Conservation (phyloP, 1,140 invertebrate species). For the Brevipalpus yothersi region DNA sequence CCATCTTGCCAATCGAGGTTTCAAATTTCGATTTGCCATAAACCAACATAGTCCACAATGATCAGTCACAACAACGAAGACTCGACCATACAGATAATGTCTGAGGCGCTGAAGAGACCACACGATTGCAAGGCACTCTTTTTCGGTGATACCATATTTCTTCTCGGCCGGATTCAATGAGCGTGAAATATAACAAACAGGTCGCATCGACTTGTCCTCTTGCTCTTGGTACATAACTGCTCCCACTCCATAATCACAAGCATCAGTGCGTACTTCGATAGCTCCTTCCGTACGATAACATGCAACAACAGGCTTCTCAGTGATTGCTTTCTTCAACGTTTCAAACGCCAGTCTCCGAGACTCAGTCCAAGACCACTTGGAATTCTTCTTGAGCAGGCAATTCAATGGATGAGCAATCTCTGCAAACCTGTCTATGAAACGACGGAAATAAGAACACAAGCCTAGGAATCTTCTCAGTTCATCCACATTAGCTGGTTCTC, state of each 20-base stretch:
- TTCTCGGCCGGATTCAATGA: conserved; percentile 20
- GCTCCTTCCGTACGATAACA: not conserved
- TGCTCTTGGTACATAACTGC: conserved; percentile 15
- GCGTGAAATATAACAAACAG: conserved; percentile 15
- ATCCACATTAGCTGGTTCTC: not conserved
- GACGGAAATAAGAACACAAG: not conserved
- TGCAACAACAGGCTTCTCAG: not conserved
- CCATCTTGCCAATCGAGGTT: conserved; percentile 23
- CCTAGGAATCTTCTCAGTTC: not conserved
- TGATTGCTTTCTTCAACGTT: conserved; percentile 1
- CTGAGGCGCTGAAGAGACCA: conserved; percentile 22
- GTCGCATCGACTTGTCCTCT: conserved; percentile 1
- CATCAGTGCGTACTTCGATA: conserved; percentile 12
- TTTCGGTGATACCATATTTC: conserved; percentile 23
- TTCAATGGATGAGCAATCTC: not conserved
- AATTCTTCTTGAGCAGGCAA: conserved; percentile 12
- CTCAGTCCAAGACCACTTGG: conserved; percentile 2
- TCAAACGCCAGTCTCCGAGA: conserved; percentile 5
- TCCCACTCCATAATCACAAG: conserved; percentile 14
- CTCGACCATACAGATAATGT: conserved; percentile 22
- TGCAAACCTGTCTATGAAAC: not conserved
- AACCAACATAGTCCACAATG: conserved; percentile 25
- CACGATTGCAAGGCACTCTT: conserved; percentile 27
- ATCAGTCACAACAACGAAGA: conserved; percentile 26
- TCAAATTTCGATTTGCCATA: conserved; percentile 19